Evolutionary conservation across 1,140 invertebrate species (phyloP), one percentile per base, ranked within the genome.

Genomic region (Diorhabda sublineata): DNA sequence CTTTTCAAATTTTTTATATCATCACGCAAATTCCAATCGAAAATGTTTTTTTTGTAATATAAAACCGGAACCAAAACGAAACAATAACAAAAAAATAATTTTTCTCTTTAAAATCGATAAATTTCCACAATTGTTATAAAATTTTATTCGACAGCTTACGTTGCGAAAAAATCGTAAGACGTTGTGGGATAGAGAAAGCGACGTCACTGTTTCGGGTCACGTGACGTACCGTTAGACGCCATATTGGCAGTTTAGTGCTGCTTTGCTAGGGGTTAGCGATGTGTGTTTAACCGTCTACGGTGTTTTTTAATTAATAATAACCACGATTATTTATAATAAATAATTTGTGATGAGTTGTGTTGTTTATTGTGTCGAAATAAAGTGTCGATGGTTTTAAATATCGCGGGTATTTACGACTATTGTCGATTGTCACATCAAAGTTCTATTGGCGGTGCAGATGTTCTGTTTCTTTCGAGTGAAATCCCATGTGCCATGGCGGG

Each of bases 181-280:
- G 76, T 77, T 73, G 75, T 70, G 72, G 68, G 69, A 73, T 70
- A 68, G 74, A 72, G 69, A 26, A 26, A 72, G 71, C 72, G 78
- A 82, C 81, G 82, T 83, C 82, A 83, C 80, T 80, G 79, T 82
- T 81, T 80, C 78, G 66, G 78, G 74, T 84, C 82, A 84, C 82
- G 82, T 84, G 82, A 84, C 79, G 75, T 74, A 76, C 79, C 79
- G 80, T 81, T 78, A 79, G 81, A 80, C 82, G 82, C 82, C 82
- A 84, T 84, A 82, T 84, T 84, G 81, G 81, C 81, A 83, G 81
- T 82, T 82, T 79, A 75, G 77, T 80, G 75, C 73, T 80, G 75
- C 73, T 74, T 74, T 76, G 76, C 74, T 73, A 77, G 78, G 79
- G 80, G 79, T 78, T 81, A 80, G 77, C 76, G 75, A 76, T 74